Percentiles rank a stretch among this genome's conserved stretches.
These are phyloP conservation scores for Drosophila sucinea DNA, from an alignment of 1,140 invertebrate species.

Conservation along the genomic window DNA sequence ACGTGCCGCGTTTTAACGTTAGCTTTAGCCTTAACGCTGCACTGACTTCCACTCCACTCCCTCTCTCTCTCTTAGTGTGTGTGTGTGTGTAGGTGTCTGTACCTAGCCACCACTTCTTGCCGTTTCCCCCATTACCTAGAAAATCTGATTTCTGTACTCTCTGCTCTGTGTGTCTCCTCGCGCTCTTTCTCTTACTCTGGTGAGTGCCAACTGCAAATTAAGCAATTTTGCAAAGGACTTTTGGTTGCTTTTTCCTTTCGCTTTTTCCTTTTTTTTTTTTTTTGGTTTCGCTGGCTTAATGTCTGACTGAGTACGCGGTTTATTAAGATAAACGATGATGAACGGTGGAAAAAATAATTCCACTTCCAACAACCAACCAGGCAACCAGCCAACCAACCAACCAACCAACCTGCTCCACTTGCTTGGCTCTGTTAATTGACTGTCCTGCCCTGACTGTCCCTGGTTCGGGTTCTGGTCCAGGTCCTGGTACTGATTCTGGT, in stretches of 20 bases:
- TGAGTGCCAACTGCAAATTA: constrained; percentile 72
- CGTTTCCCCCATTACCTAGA: background rate
- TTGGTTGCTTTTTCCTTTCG: constrained; percentile 71
- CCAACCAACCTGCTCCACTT: constrained; percentile 29
- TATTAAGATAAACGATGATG: constrained; percentile 81
- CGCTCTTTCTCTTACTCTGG: background rate
- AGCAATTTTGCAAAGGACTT: constrained; percentile 76
- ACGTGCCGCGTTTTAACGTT: constrained; percentile 68
- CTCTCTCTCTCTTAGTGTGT: background rate
- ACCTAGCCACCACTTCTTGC: background rate
- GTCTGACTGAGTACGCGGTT: constrained; percentile 77
- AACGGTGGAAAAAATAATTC: constrained; percentile 54
- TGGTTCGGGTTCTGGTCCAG: no score
- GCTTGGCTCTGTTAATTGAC: constrained; percentile 53
- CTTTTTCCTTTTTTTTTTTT: constrained; percentile 12
- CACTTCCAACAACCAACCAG: background rate
- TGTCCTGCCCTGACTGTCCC: constrained; percentile 31
- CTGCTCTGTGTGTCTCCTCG: constrained; percentile 27
- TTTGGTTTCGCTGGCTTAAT: constrained; percentile 67
- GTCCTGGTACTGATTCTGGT: constrained; percentile 34
- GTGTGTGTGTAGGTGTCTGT: background rate
- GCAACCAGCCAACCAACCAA: background rate
- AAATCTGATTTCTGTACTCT: constrained; percentile 34
- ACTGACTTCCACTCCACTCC: constrained; percentile 28
- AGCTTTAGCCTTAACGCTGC: constrained; percentile 58